Evolutionary conservation across 1,140 invertebrate species (phyloP).

Genomic region (Zaprionus kolodkinae): DNA sequence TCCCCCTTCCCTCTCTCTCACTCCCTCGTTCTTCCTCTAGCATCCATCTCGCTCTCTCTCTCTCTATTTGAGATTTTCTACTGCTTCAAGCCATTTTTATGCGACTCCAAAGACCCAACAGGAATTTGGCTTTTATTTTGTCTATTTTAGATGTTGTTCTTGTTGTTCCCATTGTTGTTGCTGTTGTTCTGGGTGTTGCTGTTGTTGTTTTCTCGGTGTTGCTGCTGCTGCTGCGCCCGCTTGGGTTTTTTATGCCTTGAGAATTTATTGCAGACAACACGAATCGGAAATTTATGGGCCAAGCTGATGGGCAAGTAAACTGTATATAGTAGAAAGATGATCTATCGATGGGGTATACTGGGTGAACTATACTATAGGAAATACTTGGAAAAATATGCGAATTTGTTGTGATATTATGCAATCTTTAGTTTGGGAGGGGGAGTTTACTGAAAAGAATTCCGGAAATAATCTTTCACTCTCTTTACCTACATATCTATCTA

Average conservation of each 20-base stretch:
- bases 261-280: conserved; percentile 80
- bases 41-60: conserved; percentile 5
- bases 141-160: conserved; percentile 75
- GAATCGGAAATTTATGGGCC: conserved; percentile 69
- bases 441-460: too few relatives aligned
- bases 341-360: neutral
- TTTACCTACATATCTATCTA: neutral
- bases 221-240: conserved; percentile 26
- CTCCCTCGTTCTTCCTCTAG: neutral
- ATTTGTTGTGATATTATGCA: neutral
- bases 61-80: conserved; percentile 41
- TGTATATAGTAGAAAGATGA: neutral
- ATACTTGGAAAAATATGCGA: neutral
- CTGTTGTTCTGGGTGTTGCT: conserved; percentile 20
- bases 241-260: conserved; percentile 63
- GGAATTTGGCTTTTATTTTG: conserved; percentile 65
- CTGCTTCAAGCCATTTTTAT: conserved; percentile 57
- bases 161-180: conserved; percentile 29
- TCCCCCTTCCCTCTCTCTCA: conserved; percentile 1
- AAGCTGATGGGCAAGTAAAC: conserved; percentile 14
- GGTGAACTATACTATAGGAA: too few relatives aligned
- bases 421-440: too few relatives aligned
- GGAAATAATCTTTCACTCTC: too few relatives aligned
- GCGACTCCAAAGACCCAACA: conserved; percentile 61
- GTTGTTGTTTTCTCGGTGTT: conserved; percentile 40